Percentiles rank a stretch among this genome's conserved stretches.
These are phyloP conservation scores for Yponomeuta sedellus DNA, from an alignment of 2,888 invertebrate species.

Conservation along the genomic window DNA sequence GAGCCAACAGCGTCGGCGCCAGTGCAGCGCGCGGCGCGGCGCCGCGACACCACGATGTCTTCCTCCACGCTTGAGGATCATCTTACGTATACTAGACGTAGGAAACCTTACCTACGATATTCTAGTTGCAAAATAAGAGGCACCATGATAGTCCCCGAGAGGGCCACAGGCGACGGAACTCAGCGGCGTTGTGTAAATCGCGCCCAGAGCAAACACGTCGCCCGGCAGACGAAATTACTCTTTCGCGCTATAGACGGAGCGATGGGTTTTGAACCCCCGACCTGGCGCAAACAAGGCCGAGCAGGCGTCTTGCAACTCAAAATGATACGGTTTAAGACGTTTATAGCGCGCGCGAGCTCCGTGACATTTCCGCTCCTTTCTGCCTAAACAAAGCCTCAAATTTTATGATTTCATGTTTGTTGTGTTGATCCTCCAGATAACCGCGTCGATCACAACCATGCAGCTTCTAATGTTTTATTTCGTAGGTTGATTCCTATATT, in stretches of 20 bases:
- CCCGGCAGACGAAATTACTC: not conserved
- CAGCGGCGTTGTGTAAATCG: constrained; percentile 11
- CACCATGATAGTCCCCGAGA: too few species aligned
- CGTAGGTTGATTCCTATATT: too few species aligned
- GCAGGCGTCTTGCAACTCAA: constrained; percentile 1
- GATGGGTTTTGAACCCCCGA: not conserved
- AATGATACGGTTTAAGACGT: not conserved
- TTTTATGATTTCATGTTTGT: constrained; percentile 25
- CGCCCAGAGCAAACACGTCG: constrained; percentile 4
- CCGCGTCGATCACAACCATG: too few species aligned
- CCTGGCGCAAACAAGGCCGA: not conserved
- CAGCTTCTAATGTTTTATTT: not conserved
- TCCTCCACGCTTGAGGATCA: not conserved
- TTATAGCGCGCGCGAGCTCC: constrained; percentile 7
- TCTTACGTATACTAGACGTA: not conserved
- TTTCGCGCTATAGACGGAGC: not conserved
- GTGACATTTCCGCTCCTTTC: constrained; percentile 13
- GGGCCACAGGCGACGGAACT: constrained; percentile 9
- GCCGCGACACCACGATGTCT: not conserved
- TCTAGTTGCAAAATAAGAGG: too few species aligned
- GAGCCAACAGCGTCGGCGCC: constrained; percentile 29
- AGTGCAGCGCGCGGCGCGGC: not conserved
- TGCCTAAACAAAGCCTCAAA: constrained; percentile 15
- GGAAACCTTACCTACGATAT: too few species aligned
- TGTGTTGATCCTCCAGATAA: constrained; percentile 5